Percentiles rank a stretch among this genome's conserved stretches.
Evolutionary conservation across 2,888 invertebrate species (phyloP).

Genomic region (Eurois occulta): DNA sequence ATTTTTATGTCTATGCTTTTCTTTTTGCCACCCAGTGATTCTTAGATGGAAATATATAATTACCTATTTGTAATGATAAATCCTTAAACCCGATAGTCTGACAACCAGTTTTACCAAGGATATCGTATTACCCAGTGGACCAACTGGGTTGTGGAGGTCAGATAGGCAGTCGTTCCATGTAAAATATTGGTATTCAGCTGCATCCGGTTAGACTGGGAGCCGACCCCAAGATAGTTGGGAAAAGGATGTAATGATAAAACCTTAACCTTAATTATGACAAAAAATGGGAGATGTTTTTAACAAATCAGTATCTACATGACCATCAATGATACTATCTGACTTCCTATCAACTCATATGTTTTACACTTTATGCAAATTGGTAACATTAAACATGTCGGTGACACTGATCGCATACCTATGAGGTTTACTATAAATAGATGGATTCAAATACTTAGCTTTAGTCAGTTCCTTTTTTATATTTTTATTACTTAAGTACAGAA

Average conservation of each 20-base stretch:
- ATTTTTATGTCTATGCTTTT: neutral
- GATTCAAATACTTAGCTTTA: conserved; percentile 50
- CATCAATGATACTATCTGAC: conserved; percentile 14
- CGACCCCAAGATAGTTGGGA: too few species aligned
- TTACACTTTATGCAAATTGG: conserved; percentile 52
- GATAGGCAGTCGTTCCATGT: too few species aligned
- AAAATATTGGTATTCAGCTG: too few species aligned
- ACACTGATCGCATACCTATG: conserved; percentile 36
- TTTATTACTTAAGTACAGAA: conserved; percentile 33
- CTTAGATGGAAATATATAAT: neutral
- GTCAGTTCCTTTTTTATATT: conserved; percentile 34
- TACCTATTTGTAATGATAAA: neutral
- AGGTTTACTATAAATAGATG: conserved; percentile 57
- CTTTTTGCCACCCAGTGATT: neutral
- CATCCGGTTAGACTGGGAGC: too few species aligned
- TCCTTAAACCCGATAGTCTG: too few species aligned
- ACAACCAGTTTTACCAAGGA: too few species aligned
- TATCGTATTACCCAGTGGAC: too few species aligned
- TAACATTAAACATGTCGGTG: conserved; percentile 35
- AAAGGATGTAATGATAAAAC: neutral
- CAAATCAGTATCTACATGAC: conserved; percentile 4
- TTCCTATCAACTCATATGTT: conserved; percentile 22
- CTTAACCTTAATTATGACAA: conserved; percentile 4
- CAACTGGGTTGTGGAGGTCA: too few species aligned
- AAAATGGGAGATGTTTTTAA: conserved; percentile 4